Conservation (phyloP, 2,797 vertebrate species). For the Microchirus variegatus region DNA sequence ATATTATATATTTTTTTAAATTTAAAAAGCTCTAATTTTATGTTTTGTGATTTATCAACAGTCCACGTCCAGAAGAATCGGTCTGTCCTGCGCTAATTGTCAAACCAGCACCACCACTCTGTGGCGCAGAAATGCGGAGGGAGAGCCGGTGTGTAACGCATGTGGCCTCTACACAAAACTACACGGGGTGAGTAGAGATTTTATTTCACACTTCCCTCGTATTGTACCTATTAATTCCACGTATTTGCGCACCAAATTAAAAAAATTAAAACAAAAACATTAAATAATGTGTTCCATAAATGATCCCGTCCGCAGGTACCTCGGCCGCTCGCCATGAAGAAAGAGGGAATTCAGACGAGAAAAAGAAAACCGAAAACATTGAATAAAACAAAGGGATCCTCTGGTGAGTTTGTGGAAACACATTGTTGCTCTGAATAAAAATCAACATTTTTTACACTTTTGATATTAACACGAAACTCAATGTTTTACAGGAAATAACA, state of each 20-base stretch:
- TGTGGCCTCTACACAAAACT: constrained; percentile 98
- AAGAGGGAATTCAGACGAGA: constrained; percentile 98
- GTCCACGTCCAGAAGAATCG: constrained; percentile 95
- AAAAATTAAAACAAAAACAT: neutral
- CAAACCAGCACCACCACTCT: constrained; percentile 97
- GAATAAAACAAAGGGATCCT: constrained; percentile 93
- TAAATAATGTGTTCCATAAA: neutral
- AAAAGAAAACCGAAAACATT: constrained; percentile 98
- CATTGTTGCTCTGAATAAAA: neutral
- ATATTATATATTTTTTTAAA: neutral
- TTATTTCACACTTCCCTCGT: rapidly evolving
- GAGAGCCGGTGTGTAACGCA: constrained; percentile 97
- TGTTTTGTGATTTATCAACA: constrained; percentile 49
- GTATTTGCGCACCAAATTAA: too few relatives aligned
- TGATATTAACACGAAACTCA: neutral
- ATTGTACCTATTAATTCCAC: too few relatives aligned
- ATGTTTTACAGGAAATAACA: constrained; percentile 82
- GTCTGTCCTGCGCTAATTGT: constrained; percentile 97
- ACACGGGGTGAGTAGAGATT: constrained; percentile 87
- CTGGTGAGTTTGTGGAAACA: constrained; percentile 75
- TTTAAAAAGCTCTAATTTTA: neutral
- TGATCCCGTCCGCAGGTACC: constrained; percentile 85
- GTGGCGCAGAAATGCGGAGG: constrained; percentile 98
- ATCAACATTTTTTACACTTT: neutral
- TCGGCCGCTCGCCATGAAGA: constrained; percentile 98